A percentile compares a stretch with the other conserved stretches of the same genome.
These are phyloP conservation scores for Phragmatobia fuliginosa DNA, from an alignment of 2,888 invertebrate genomes.

Conservation along the genomic window DNA sequence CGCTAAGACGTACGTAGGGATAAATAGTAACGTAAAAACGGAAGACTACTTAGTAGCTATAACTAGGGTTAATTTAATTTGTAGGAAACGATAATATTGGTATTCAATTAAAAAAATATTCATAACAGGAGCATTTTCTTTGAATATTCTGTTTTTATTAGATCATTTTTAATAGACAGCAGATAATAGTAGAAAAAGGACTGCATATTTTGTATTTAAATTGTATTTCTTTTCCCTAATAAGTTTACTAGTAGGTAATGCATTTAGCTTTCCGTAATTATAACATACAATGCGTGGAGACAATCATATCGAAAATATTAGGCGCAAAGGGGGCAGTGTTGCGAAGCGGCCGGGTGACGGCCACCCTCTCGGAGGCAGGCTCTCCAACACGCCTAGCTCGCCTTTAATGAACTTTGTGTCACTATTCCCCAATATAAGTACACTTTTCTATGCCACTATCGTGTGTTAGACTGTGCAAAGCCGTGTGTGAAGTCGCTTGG, in stretches of 20 bases:
- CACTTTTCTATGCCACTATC: slow-evolving; percentile 83
- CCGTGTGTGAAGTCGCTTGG: slow-evolving; percentile 78
- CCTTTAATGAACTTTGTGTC: slow-evolving; percentile 86
- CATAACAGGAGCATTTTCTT: no score
- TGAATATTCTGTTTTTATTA: no score
- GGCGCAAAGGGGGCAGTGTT: background rate
- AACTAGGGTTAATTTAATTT: no score
- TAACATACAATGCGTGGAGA: slow-evolving; percentile 22
- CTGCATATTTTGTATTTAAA: background rate
- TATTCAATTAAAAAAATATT: no score
- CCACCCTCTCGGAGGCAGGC: slow-evolving; percentile 72
- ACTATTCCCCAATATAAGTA: slow-evolving; percentile 82
- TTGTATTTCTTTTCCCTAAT: background rate
- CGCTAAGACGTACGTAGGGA: no score
- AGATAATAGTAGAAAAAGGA: no score
- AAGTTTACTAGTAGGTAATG: background rate
- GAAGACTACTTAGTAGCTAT: no score
- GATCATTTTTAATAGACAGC: no score
- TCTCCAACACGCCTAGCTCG: slow-evolving; percentile 83
- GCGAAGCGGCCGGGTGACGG: slow-evolving; percentile 58
- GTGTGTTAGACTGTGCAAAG: slow-evolving; percentile 81
- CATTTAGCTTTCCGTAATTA: background rate
- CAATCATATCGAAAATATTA: slow-evolving; percentile 71
- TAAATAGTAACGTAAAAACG: no score
- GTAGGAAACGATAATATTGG: no score